Conservation (phyloP, 2,113 vertebrate genomes). For the Otus sunia region DNA sequence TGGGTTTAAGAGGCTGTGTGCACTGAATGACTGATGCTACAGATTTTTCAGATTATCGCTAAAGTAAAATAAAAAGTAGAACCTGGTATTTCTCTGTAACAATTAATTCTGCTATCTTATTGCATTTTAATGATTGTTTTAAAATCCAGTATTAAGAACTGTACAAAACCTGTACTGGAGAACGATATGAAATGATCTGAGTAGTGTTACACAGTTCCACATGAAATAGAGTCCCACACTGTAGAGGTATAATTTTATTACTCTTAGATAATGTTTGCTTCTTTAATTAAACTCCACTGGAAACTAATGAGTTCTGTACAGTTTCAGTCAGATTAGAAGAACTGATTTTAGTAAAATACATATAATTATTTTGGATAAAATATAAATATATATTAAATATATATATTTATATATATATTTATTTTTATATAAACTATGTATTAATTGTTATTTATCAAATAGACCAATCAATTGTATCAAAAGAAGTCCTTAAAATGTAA, state of each 20-base stretch:
- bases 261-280: not conserved
- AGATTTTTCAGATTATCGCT: constrained; percentile 40
- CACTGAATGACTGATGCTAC: constrained; percentile 23
- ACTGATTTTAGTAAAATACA: not conserved
- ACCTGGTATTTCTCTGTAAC: not conserved
- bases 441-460: not conserved
- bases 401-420: not conserved
- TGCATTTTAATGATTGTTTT: not conserved
- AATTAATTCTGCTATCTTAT: not conserved
- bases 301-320: not conserved
- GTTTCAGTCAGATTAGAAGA: not conserved
- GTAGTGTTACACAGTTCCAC: not conserved
- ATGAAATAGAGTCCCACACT: not conserved
- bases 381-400: too few relatives aligned
- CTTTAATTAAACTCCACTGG: not conserved
- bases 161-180: not conserved
- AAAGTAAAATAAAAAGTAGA: constrained; percentile 40
- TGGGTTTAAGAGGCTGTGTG: not conserved
- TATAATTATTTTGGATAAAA: not conserved
- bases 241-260: not conserved
- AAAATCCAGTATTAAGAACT: constrained; percentile 4
- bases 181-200: not conserved
- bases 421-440: not conserved
- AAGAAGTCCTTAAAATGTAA: not conserved
- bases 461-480: not conserved